Evolutionary conservation across 2,797 vertebrate species (phyloP), one percentile per base, ranked within the genome.

Genomic region (Coendou prehensilis): DNA sequence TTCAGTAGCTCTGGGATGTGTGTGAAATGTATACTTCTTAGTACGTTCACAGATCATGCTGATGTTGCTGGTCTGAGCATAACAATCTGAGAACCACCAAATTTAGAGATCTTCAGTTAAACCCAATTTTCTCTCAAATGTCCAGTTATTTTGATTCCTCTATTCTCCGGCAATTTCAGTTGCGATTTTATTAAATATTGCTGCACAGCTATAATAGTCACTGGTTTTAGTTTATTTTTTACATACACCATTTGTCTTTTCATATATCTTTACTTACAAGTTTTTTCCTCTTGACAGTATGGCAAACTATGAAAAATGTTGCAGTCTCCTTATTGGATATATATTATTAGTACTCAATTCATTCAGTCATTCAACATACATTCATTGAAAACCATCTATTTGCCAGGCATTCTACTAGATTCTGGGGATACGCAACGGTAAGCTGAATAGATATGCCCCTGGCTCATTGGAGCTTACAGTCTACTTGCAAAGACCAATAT

Each of bases 371-470:
- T 92, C 15, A 87, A 33, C 17, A 80, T 94, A 52, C 89, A 76
- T 61, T 59, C 33, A 83, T 84, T 80, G 47, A 69, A 67, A 78
- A 54, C 15, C 56, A 88, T 64, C 23, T 87, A 67, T 76, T 67
- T 94, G 22, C 30, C 75, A 90, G 45, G 57, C n/a, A 78, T 83
- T 95, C 33, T 90, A 37, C 85, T 94, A 92, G 15, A 87, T 90
- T 20, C 56, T 92, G 15, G 33, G 67, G 2, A 45, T 80, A 22
- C 69, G 37, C 20, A 79, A 56, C 4, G 3, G 26, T 87, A 87
- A 90, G 37, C 47, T 52, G 45, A 93, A 69, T 61, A 95, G 45
- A 50, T 56, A 76, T 80, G 54, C 15, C 26, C 11, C 41, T 63
- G 71, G 30, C 10, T 14, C n/a, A 76, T 14, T 56, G 17, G 57